Evolutionary conservation across 2,888 invertebrate genomes (phyloP), one percentile per base, ranked within the genome.

Genomic region (Dendrolimus houi): DNA sequence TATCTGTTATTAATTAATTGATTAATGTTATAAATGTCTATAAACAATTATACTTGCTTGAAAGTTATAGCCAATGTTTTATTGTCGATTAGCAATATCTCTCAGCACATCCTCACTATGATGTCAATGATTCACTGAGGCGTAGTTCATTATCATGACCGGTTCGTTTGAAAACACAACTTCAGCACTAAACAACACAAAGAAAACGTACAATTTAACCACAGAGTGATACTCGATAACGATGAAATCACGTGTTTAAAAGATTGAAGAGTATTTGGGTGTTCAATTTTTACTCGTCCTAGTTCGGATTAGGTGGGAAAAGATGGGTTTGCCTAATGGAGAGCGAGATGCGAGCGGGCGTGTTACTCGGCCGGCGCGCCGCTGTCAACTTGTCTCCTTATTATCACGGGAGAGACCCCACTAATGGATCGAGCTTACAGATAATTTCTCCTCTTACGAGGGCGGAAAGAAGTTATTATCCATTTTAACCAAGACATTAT

Each of bases 401-500:
- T 85, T 84, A 85, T 85, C 87, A 81, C 69, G 74, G 69, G 75
- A 79, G 84, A 83, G 83, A 74, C 79, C 47, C 47, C 76, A 71
- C 79, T 88, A 86, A 88, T 85, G 85, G 86, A 80, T 77, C 72
- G 77, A 79, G 82, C 77, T 81, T 77, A 79, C 69, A 81, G 82
- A 87, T 83, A 86, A 86, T 85, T 85, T 85, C 77, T 29, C 77
- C 77, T 77, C 76, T 72, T 74, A 75, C 79, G 83, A 85, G 79
- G 81, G 84, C 81, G 79, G 75, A 77, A 72, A 74, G 86, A 87
- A 87, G 82, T 80, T 77, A 74, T 78, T 3, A 6, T 29, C 29
- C 6, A 29, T 29, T 29, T 29, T 29, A 29, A 29, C 6, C 6
- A 29, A 29, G 29, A 29, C 29, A 29, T 29, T 29, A 29, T 29